Evolutionary conservation across 2,797 vertebrate genomes (phyloP).

Genomic region (Bryconaethiops microstoma): DNA sequence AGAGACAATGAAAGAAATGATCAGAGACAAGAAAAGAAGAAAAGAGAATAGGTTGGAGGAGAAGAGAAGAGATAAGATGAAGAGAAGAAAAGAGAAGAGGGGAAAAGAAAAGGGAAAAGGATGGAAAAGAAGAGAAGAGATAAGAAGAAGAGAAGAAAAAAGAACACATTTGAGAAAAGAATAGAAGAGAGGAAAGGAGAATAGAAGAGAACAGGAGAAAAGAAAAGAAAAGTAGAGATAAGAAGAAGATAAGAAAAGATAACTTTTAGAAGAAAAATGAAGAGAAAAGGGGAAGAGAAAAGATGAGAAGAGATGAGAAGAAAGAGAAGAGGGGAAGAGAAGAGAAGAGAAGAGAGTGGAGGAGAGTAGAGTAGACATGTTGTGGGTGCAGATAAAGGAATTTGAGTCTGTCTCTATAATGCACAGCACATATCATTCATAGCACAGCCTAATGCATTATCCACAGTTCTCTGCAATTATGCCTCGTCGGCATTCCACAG

Average conservation of each 20-base stretch:
- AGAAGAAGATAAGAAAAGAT: no score
- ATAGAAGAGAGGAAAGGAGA: no score
- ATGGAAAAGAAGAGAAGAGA: no score
- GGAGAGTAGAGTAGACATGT: constrained; percentile 45
- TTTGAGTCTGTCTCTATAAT: constrained; percentile 52
- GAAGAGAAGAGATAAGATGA: neutral
- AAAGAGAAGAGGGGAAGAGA: neutral
- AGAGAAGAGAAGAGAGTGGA: constrained; percentile 5
- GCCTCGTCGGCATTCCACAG: constrained; percentile 56
- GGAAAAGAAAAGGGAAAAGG: no score
- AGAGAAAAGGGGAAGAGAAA: neutral
- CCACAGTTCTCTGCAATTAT: constrained; percentile 58
- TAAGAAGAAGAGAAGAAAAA: no score
- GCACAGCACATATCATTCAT: constrained; percentile 63
- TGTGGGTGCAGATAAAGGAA: constrained; percentile 47
- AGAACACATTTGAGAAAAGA: no score
- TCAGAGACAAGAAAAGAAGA: no score
- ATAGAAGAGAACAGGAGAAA: no score
- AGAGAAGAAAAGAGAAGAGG: no score
- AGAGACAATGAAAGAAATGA: no score
- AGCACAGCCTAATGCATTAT: constrained; percentile 63
- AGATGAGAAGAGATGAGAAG: constrained; percentile 38
- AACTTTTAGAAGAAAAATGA: neutral
- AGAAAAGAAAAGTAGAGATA: neutral
- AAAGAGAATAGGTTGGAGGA: constrained; percentile 3